Base-by-base conservation (phyloP, 1,140 invertebrate genomes). In the Lordiphosa collinella region DNA sequence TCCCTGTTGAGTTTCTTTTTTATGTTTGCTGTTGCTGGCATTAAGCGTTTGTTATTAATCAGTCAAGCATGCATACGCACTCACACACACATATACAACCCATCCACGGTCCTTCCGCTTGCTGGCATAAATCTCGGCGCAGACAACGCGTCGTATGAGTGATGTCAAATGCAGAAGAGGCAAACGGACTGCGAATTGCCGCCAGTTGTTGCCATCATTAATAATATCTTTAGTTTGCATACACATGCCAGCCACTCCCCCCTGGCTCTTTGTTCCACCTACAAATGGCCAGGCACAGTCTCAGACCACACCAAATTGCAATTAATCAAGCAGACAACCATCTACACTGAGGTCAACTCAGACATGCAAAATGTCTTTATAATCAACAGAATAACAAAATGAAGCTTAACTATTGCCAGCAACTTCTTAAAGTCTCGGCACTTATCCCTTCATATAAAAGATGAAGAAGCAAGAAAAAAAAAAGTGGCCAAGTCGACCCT, bases 281-380 rank as follows among this genome's bases (percentile, higher is more conserved):
- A 74, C 70, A 68, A 69, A 75, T 75, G 62, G 64, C 63, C 50
- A 29, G 48, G 49, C 35, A 35, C 35, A 12, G 38, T 4, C 16
- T 44, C n/a, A 44, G 55, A 35, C 54, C 16, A 13, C 40, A 68
- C 48, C 47, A 53, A 60, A 68, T 59, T 67, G 61, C 76, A 82
- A 80, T 80, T 80, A 80, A 80, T 80, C 76, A 80, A 82, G 57
- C 62, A 75, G 76, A 82, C 76, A 82, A 80, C 71, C 62, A 82
- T 82, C 71, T 82, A 59, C 18, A 51, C 35, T 22, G 43, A 37
- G 53, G 69, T 51, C 56, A 31, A 25, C 22, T 25, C 22, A 25
- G 22, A 25, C 22, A 25, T 25, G 22, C 22, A 25, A 25, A 50
- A 25, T 12, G 22, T 31, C 3, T 12, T 2, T 44, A 47, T 47